Percentiles rank a stretch among this genome's conserved stretches.
phyloP scores from a whole-genome alignment of 2,113 vertebrate genomes.

The Notothenia coriiceps region DNA sequence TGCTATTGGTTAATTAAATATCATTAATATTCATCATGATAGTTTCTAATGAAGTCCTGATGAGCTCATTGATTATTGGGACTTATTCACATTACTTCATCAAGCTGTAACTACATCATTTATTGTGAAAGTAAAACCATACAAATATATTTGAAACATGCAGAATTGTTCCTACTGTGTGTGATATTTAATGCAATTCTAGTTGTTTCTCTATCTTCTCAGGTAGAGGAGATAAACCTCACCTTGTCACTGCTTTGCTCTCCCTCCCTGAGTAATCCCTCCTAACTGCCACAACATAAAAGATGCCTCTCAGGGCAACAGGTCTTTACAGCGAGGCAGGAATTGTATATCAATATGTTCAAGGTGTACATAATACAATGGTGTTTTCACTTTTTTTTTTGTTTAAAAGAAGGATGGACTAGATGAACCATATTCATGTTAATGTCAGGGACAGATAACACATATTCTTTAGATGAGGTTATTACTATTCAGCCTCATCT shows the following conservation, averaged over 20 bases:
- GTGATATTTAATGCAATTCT: too few species aligned
- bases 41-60: background rate
- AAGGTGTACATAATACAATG: background rate
- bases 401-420: background rate
- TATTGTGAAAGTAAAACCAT: too few species aligned
- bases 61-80: background rate
- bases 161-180: too few species aligned
- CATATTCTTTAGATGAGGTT: background rate
- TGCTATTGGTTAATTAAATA: background rate
- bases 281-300: background rate
- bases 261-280: background rate
- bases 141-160: too few species aligned
- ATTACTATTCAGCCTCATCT: background rate
- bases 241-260: background rate
- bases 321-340: background rate
- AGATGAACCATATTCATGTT: background rate
- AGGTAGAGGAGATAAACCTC: background rate
- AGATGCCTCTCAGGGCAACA: background rate
- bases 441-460: background rate
- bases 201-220: background rate
- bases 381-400: background rate
- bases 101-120: background rate
- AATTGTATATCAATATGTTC: background rate
- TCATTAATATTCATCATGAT: slow-evolving; percentile 9
- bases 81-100: background rate